Conservation (phyloP, 2,888 invertebrate genomes). For the Amphipyra tragopoginis region DNA sequence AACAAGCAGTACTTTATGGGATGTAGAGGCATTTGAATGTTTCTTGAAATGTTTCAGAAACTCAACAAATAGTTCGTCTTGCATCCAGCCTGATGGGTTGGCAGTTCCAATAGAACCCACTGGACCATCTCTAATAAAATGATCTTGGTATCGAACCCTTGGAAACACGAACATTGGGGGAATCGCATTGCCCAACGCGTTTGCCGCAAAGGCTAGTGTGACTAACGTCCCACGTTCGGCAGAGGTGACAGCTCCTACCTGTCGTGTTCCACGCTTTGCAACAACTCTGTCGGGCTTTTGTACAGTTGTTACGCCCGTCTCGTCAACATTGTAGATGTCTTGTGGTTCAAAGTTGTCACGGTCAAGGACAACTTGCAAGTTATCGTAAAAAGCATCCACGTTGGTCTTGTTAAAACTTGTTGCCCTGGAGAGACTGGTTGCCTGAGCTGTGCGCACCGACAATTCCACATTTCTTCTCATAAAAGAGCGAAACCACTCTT, state of each 20-base stretch:
- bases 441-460: slow-evolving; percentile 14
- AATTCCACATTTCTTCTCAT: slow-evolving; percentile 37
- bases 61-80: slow-evolving; percentile 45
- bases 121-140: slow-evolving; percentile 59
- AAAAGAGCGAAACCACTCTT: slow-evolving; percentile 6
- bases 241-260: slow-evolving; percentile 68
- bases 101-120: slow-evolving; percentile 52
- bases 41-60: slow-evolving; percentile 62
- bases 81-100: slow-evolving; percentile 63
- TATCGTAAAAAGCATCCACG: slow-evolving; percentile 18
- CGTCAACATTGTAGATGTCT: slow-evolving; percentile 56
- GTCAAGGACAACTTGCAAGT: slow-evolving; percentile 39
- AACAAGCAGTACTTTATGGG: slow-evolving; percentile 54
- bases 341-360: slow-evolving; percentile 52
- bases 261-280: slow-evolving; percentile 28
- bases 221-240: slow-evolving; percentile 68
- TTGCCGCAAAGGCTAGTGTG: slow-evolving; percentile 64
- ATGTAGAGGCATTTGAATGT: slow-evolving; percentile 30
- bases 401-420: slow-evolving; percentile 21
- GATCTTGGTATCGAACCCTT: slow-evolving; percentile 47
- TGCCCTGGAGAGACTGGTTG: slow-evolving; percentile 18
- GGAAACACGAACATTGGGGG: slow-evolving; percentile 65
- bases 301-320: slow-evolving; percentile 50
- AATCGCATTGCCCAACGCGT: slow-evolving; percentile 61
- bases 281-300: slow-evolving; percentile 14